Percentiles rank a stretch among this genome's conserved stretches.
Conservation (phyloP, 1,140 invertebrate species). For the Trichonephila clavipes region DNA sequence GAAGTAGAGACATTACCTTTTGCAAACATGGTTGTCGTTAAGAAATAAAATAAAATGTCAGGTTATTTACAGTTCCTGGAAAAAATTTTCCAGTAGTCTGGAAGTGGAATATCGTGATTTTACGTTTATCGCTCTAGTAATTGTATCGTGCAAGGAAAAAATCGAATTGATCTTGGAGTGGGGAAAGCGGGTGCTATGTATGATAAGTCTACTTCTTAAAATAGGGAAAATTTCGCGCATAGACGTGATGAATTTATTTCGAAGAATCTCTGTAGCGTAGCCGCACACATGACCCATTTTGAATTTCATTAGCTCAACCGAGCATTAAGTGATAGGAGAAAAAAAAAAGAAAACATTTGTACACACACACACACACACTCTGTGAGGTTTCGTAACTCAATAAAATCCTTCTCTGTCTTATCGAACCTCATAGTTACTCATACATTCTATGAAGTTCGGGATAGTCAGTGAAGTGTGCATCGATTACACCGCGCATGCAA, state of each 20-base stretch:
- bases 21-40: background rate
- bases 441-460: background rate
- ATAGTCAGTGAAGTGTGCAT: background rate
- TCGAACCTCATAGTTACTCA: background rate
- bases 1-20: too few relatives aligned
- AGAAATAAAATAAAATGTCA: background rate
- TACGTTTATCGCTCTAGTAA: conserved; percentile 37
- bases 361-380: background rate
- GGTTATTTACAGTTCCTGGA: background rate
- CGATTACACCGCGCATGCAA: background rate
- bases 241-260: conserved; percentile 11
- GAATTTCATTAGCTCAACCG: conserved; percentile 32
- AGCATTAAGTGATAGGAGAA: background rate
- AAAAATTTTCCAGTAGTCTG: background rate
- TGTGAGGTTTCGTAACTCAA: background rate
- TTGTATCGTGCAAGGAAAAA: conserved; percentile 29
- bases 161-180: background rate
- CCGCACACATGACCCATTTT: conserved; percentile 35
- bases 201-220: background rate
- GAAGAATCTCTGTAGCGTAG: conserved; percentile 15
- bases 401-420: background rate
- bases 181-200: background rate
- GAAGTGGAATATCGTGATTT: background rate
- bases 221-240: background rate
- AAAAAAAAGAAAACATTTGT: background rate